phyloP scores from a whole-genome alignment of 2,888 invertebrate species.

The Hipparchia semele region DNA sequence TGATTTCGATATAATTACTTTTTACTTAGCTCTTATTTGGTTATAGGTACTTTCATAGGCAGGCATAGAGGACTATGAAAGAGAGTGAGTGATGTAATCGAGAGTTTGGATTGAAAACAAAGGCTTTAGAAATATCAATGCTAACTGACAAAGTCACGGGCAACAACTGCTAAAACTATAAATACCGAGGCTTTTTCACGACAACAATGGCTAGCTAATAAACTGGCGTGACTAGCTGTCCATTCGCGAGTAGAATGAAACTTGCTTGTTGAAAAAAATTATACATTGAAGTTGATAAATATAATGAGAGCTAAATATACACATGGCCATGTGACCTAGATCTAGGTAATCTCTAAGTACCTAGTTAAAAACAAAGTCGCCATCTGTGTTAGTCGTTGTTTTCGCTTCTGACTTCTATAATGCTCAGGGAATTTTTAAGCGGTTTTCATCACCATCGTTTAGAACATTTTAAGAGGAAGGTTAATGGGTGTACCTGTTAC shows the following conservation, averaged over 20 bases:
- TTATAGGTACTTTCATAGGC: too few relatives aligned
- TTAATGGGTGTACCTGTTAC: too few relatives aligned
- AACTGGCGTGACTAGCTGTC: conserved; percentile 34
- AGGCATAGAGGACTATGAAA: too few relatives aligned
- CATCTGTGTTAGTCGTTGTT: neutral
- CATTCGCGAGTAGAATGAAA: conserved; percentile 25
- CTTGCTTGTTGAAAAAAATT: neutral
- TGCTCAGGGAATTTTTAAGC: neutral
- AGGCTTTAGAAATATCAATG: neutral
- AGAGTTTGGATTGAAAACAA: too few relatives aligned
- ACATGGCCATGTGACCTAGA: neutral
- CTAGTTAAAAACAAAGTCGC: neutral
- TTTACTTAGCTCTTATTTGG: too few relatives aligned
- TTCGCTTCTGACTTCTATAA: neutral
- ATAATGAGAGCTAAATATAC: neutral
- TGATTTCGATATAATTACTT: too few relatives aligned
- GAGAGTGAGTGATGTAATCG: too few relatives aligned
- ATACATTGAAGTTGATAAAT: neutral
- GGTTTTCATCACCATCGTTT: too few relatives aligned
- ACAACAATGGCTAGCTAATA: conserved; percentile 22
- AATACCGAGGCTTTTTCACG: conserved; percentile 25
- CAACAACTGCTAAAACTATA: neutral
- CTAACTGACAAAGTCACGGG: neutral
- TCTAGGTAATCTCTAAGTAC: neutral
- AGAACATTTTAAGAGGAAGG: too few relatives aligned